phyloP scores from a whole-genome alignment of 2,888 invertebrate species.

The Andrena praecox region DNA sequence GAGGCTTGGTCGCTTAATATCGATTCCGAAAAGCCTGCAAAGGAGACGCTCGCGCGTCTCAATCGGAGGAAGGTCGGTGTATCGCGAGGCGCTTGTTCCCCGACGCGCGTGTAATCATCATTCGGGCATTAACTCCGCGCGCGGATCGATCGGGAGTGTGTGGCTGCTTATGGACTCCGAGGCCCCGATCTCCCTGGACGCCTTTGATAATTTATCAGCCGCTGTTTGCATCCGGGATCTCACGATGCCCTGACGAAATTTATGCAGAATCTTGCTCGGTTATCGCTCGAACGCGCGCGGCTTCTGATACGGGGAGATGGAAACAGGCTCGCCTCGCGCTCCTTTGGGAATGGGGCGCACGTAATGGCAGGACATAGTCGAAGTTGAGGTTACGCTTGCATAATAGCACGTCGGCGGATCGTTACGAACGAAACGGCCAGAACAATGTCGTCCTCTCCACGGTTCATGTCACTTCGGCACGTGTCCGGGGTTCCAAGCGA shows the following conservation, averaged over 20 bases:
- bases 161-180: slow-evolving; percentile 10
- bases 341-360: slow-evolving; percentile 25
- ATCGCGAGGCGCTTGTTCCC: slow-evolving; percentile 16
- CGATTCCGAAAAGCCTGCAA: slow-evolving; percentile 28
- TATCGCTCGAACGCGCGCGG: slow-evolving; percentile 26
- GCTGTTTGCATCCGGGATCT: slow-evolving; percentile 52
- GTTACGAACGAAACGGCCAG: slow-evolving; percentile 65
- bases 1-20: slow-evolving; percentile 24
- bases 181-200: slow-evolving; percentile 10
- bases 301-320: slow-evolving; percentile 8
- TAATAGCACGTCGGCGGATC: slow-evolving; percentile 63
- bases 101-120: slow-evolving; percentile 15
- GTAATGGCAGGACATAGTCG: slow-evolving; percentile 58
- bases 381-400: slow-evolving; percentile 67
- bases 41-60: slow-evolving; percentile 20
- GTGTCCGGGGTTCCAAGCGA: slow-evolving; percentile 71
- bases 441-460: slow-evolving; percentile 65
- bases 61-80: slow-evolving; percentile 33
- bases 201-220: slow-evolving; percentile 45
- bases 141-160: neutral
- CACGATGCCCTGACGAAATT: slow-evolving; percentile 52
- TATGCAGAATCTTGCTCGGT: slow-evolving; percentile 31
- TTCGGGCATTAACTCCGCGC: slow-evolving; percentile 24
- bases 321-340: slow-evolving; percentile 31
- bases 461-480: slow-evolving; percentile 74